A percentile compares a stretch with the other conserved stretches of the same genome.
Evolutionary conservation across 2,113 vertebrate species (phyloP).

Genomic region (Alexandromys fortis): DNA sequence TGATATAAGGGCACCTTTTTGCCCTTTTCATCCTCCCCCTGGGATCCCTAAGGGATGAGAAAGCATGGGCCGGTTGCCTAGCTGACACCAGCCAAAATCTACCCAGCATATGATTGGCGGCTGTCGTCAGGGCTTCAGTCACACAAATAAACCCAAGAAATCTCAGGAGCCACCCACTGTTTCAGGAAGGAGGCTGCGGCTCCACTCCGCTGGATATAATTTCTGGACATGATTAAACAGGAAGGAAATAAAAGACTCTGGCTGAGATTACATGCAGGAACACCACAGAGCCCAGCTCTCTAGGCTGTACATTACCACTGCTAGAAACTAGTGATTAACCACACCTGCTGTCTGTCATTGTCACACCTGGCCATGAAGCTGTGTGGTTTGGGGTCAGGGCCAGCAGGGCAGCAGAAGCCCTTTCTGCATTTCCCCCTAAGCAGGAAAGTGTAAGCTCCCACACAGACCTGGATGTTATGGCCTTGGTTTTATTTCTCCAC

Average conservation of each 20-base stretch:
- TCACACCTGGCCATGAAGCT: rapidly evolving
- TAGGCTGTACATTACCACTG: not conserved
- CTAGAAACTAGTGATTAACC: not conserved
- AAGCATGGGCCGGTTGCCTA: not conserved
- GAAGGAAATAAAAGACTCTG: not conserved
- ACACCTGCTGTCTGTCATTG: not conserved
- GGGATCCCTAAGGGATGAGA: not conserved
- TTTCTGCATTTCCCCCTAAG: not conserved
- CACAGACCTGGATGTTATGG: not conserved
- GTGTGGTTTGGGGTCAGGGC: not conserved
- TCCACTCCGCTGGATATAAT: not conserved
- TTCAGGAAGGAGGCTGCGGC: not conserved
- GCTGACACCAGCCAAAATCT: not conserved
- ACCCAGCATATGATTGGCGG: not conserved
- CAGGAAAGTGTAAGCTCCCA: no score
- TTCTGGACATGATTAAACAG: not conserved
- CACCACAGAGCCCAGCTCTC: not conserved
- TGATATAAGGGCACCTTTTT: not conserved
- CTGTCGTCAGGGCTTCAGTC: not conserved
- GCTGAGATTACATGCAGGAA: not conserved
- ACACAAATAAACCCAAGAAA: not conserved
- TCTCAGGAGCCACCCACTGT: not conserved
- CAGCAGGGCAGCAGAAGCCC: not conserved
- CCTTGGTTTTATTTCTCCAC: not conserved
- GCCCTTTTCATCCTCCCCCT: no score